Evolutionary conservation across 2,888 invertebrate species (phyloP).

Genomic region (Ectobius pallidus): DNA sequence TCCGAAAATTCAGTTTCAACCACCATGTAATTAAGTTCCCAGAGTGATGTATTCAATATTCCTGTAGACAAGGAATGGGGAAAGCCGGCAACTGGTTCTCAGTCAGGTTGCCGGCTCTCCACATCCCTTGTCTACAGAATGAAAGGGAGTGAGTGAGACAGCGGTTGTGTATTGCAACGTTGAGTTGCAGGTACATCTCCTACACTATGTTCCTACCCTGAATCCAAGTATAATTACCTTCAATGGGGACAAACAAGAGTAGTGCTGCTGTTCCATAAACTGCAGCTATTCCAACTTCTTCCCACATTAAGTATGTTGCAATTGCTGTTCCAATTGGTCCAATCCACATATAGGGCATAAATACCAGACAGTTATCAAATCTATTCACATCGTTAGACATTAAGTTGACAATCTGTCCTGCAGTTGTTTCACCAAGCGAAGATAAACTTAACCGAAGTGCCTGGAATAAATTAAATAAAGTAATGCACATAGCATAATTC

Average conservation of each 20-base stretch:
- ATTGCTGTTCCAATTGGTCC: conserved; percentile 83
- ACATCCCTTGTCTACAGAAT: too few species aligned
- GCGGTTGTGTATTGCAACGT: too few species aligned
- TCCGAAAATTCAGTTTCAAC: too few species aligned
- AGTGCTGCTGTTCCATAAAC: conserved; percentile 73
- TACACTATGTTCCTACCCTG: too few species aligned
- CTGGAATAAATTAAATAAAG: conserved; percentile 12
- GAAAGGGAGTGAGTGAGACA: too few species aligned
- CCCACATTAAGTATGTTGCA: conserved; percentile 78
- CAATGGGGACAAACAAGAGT: conserved; percentile 74
- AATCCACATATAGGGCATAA: conserved; percentile 91
- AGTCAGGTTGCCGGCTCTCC: too few species aligned
- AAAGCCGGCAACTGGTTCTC: too few species aligned
- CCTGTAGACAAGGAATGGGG: too few species aligned
- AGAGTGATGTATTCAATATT: too few species aligned
- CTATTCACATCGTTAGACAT: conserved; percentile 93
- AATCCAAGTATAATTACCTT: conserved; percentile 64
- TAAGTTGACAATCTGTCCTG: conserved; percentile 78
- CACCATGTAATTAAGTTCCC: too few species aligned
- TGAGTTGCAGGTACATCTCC: too few species aligned
- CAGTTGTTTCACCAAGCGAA: conserved; percentile 82
- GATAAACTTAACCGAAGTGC: conserved; percentile 77
- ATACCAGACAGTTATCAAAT: conserved; percentile 88
- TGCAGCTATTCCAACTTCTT: conserved; percentile 70
- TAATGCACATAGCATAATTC: too few species aligned